A percentile compares a stretch with the other conserved stretches of the same genome.
Evolutionary conservation across 2,888 invertebrate species (phyloP).

Genomic region (Limnephilus lunatus): DNA sequence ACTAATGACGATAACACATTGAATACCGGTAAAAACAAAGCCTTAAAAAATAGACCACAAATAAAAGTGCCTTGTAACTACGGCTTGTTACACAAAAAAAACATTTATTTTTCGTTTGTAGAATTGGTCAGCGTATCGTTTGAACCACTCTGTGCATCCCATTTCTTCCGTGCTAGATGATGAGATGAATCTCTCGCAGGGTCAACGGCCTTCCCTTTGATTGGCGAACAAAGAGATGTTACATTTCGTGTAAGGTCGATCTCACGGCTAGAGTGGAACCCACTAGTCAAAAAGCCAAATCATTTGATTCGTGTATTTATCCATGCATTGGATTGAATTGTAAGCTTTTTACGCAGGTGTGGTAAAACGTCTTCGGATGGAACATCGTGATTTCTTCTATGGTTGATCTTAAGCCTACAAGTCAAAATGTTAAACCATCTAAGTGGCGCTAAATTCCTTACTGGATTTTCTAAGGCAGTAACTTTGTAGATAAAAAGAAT

Average conservation of each 20-base stretch:
- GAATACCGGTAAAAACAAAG: background rate
- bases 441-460: too few species aligned
- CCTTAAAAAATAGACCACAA: background rate
- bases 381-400: background rate
- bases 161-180: slow-evolving; percentile 53
- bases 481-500: too few species aligned
- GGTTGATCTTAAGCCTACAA: background rate
- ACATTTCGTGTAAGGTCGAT: slow-evolving; percentile 25
- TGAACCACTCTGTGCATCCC: slow-evolving; percentile 21
- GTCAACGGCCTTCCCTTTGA: slow-evolving; percentile 63
- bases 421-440: background rate
- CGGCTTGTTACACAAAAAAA: background rate
- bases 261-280: slow-evolving; percentile 12
- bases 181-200: slow-evolving; percentile 56
- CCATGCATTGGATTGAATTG: background rate
- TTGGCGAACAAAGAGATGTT: slow-evolving; percentile 64
- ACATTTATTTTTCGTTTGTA: background rate
- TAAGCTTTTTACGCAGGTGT: background rate
- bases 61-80: background rate
- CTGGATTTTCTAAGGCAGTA: too few species aligned
- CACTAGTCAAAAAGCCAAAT: background rate
- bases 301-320: background rate
- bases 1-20: background rate
- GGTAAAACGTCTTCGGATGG: background rate
- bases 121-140: background rate